Evolutionary conservation across 2,113 vertebrate genomes (phyloP).

Genomic region (Peucedramus taeniatus): DNA sequence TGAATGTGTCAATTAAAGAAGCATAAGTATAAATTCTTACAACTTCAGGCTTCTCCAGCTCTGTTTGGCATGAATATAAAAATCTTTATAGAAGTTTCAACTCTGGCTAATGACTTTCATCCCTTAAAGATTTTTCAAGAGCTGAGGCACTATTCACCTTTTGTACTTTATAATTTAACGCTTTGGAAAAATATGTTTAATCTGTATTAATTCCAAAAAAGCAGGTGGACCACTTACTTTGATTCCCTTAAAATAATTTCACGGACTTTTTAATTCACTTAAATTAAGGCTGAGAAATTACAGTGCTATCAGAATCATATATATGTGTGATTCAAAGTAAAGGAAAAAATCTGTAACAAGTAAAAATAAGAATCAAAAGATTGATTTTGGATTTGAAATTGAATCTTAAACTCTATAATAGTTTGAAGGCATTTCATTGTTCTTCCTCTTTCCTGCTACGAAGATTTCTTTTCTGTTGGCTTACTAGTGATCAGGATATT

Average conservation of each 20-base stretch:
- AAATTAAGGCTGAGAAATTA: not conserved
- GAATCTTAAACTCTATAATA: not conserved
- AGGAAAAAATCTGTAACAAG: not conserved
- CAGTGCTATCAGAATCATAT: not conserved
- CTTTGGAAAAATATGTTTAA: not conserved
- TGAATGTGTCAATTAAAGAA: not conserved
- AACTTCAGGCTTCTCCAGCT: not conserved
- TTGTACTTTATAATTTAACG: not conserved
- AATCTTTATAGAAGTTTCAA: not conserved
- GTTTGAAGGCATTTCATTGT: not conserved
- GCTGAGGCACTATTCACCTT: not conserved
- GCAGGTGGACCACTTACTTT: not conserved
- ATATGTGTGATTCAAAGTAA: not conserved
- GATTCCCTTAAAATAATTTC: not conserved
- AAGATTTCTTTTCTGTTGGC: not conserved
- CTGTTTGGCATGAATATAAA: not conserved
- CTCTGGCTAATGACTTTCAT: not conserved
- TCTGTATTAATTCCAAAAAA: not conserved
- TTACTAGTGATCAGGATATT: not conserved
- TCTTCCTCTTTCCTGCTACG: not conserved
- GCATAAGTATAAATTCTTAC: not conserved
- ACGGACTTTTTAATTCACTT: not conserved
- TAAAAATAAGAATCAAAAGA: not conserved
- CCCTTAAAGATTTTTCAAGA: not conserved
- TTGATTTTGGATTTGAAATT: not conserved